phyloP scores from a whole-genome alignment of 1,140 invertebrate species.

The Papilio xuthus region DNA sequence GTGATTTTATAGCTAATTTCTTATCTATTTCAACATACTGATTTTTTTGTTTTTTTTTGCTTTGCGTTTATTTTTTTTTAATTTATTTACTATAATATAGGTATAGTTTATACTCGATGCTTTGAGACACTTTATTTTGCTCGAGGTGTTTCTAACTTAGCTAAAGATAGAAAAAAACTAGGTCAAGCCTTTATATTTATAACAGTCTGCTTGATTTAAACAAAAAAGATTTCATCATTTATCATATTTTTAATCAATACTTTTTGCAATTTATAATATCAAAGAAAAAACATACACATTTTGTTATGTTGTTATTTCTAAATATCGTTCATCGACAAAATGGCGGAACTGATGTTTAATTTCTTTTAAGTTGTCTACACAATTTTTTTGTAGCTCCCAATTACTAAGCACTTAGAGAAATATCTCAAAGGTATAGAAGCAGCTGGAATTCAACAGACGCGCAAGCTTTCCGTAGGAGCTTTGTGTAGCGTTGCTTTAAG shows the following conservation, averaged over 20 bases:
- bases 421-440: constrained; percentile 2
- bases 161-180: constrained; percentile 28
- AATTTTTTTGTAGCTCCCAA: neutral
- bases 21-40: neutral
- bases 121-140: constrained; percentile 16
- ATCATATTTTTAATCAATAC: too few relatives aligned
- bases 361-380: neutral
- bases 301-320: too few relatives aligned
- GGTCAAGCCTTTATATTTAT: constrained; percentile 28
- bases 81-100: constrained; percentile 1
- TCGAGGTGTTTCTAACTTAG: constrained; percentile 16
- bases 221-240: neutral
- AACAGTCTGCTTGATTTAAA: neutral
- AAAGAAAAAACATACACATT: too few relatives aligned
- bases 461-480: constrained; percentile 7
- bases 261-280: too few relatives aligned
- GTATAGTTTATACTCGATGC: neutral
- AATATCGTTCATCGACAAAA: too few relatives aligned
- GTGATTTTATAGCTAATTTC: neutral
- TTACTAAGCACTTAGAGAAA: neutral
- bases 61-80: neutral
- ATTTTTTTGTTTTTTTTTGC: neutral
- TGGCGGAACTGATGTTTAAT: neutral
- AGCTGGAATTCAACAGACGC: neutral
- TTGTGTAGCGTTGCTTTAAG: constrained; percentile 2